Conservation (phyloP, 2,797 vertebrate genomes). For the Siniperca obscura region DNA sequence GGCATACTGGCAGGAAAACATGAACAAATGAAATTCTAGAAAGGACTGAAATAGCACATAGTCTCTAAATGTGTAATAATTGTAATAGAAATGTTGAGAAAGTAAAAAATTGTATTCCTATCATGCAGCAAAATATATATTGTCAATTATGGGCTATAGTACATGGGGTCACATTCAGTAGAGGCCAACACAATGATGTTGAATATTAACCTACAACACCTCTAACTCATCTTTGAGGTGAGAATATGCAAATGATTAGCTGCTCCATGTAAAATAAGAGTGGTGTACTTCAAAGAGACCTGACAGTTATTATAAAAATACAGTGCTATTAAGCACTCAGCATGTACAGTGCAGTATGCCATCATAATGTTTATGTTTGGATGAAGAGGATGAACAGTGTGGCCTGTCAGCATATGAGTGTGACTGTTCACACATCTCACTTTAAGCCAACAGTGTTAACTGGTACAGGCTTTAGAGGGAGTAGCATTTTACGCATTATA, state of each 20-base stretch:
- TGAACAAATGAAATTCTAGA: neutral
- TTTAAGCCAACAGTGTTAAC: constrained; percentile 26
- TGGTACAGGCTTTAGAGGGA: constrained; percentile 1
- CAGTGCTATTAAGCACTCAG: neutral
- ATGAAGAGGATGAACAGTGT: constrained; percentile 22
- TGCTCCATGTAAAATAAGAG: neutral
- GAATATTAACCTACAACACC: neutral
- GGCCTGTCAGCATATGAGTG: constrained; percentile 24
- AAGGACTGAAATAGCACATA: neutral
- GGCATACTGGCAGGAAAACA: neutral
- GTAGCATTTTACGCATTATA: constrained; percentile 19
- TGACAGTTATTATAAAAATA: constrained; percentile 11
- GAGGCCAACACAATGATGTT: neutral
- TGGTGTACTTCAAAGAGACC: constrained; percentile 4
- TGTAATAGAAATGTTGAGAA: neutral
- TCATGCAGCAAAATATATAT: constrained; percentile 10
- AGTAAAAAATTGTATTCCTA: neutral
- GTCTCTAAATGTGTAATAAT: neutral
- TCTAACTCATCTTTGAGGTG: constrained; percentile 15
- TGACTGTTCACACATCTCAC: constrained; percentile 13
- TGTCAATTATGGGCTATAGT: neutral
- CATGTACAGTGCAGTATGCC: constrained; percentile 19
- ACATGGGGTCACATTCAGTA: neutral
- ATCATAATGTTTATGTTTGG: constrained; percentile 27
- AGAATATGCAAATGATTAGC: neutral